Conservation (phyloP, 2,797 vertebrate species). For the Acipenser ruthenus region DNA sequence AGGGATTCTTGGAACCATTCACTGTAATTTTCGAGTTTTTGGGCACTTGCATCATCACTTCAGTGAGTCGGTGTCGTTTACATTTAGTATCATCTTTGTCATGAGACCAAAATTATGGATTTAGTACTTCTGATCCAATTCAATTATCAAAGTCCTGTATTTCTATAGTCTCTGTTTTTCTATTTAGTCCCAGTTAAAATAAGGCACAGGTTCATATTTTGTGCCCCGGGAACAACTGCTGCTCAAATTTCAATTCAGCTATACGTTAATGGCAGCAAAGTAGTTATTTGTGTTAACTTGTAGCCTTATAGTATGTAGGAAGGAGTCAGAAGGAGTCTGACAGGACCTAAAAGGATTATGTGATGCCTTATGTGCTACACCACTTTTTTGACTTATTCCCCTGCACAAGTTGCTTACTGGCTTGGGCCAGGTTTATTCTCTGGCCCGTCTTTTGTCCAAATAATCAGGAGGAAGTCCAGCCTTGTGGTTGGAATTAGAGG, state of each 20-base stretch:
- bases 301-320: too few species aligned
- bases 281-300: too few species aligned
- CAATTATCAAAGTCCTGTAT: neutral
- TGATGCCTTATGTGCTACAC: too few species aligned
- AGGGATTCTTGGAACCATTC: conserved; percentile 58
- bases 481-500: neutral
- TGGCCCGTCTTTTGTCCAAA: neutral
- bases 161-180: too few species aligned
- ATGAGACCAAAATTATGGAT: neutral
- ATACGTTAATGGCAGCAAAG: too few species aligned
- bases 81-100: neutral
- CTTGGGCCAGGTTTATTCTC: neutral
- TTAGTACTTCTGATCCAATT: neutral
- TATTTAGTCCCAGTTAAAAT: too few species aligned
- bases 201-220: too few species aligned
- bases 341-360: too few species aligned
- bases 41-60: conserved; percentile 2
- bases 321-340: too few species aligned
- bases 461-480: neutral
- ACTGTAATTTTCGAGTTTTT: conserved; percentile 21
- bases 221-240: too few species aligned
- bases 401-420: neutral
- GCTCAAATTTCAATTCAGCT: too few species aligned
- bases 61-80: conserved; percentile 1
- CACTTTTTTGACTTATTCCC: neutral